Conservation (phyloP, 2,797 vertebrate species). For the Agapornis canus region DNA sequence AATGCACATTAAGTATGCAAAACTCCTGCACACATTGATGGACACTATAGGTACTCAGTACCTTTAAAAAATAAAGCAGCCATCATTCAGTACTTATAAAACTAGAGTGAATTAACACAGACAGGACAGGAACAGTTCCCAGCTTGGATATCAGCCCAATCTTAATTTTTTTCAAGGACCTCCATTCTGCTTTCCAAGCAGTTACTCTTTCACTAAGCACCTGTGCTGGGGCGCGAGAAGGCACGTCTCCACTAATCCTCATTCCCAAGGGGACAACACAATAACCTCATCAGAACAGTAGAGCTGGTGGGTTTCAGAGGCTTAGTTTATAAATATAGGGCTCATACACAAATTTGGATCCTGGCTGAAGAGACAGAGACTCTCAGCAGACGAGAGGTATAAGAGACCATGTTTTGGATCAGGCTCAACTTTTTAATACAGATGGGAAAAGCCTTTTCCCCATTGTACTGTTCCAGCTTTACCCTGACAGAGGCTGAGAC, state of each 20-base stretch:
- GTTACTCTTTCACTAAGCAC: constrained; percentile 44
- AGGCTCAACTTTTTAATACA: background rate
- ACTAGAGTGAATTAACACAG: background rate
- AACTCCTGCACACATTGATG: background rate
- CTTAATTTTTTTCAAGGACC: constrained; percentile 22
- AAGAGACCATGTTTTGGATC: background rate
- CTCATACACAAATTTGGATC: background rate
- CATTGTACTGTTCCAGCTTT: background rate
- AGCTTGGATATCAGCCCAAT: constrained; percentile 23
- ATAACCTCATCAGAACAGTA: background rate
- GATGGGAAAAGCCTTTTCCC: background rate
- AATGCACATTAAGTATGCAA: background rate
- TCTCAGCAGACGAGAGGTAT: background rate
- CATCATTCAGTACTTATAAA: constrained; percentile 2
- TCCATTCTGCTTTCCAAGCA: constrained; percentile 12
- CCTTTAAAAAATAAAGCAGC: background rate
- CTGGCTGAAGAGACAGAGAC: background rate
- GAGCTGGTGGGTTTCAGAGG: background rate
- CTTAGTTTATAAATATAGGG: background rate
- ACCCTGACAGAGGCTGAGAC: background rate
- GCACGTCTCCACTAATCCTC: constrained; percentile 8
- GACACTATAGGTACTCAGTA: constrained; percentile 7
- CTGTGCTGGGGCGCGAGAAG: background rate
- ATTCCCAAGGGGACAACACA: constrained; percentile 36
- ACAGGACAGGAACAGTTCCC: constrained; percentile 14